Evolutionary conservation across 2,113 vertebrate genomes (phyloP).

Genomic region (Carassius carassius): DNA sequence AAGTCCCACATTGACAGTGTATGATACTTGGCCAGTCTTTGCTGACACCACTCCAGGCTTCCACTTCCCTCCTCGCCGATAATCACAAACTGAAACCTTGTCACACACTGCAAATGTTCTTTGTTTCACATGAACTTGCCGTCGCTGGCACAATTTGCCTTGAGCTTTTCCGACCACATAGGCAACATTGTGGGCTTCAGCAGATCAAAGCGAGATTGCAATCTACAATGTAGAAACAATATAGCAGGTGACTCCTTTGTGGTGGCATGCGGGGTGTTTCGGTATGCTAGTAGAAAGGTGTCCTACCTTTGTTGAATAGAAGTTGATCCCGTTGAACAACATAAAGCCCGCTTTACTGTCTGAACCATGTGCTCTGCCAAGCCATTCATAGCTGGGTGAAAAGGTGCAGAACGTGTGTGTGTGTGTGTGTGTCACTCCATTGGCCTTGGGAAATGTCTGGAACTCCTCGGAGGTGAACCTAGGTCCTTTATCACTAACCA

Average conservation of each 20-base stretch:
- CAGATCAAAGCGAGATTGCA: background rate
- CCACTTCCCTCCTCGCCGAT: background rate
- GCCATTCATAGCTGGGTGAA: slow-evolving; percentile 6
- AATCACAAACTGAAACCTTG: background rate
- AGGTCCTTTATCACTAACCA: slow-evolving; percentile 12
- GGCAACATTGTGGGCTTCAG: background rate
- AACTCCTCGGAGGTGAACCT: slow-evolving; percentile 32
- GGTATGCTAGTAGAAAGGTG: background rate
- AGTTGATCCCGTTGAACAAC: background rate
- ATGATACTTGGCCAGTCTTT: background rate
- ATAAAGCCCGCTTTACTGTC: background rate
- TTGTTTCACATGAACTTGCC: background rate
- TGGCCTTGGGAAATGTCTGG: slow-evolving; percentile 22
- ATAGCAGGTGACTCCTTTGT: slow-evolving; percentile 13
- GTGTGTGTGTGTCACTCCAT: slow-evolving; percentile 17
- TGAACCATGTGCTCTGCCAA: background rate
- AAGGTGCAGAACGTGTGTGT: slow-evolving; percentile 21
- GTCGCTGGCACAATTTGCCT: background rate
- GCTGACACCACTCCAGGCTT: background rate
- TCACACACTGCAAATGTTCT: background rate
- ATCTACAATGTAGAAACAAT: background rate
- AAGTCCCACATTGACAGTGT: background rate
- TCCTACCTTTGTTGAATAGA: background rate
- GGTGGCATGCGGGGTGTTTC: slow-evolving; percentile 13
- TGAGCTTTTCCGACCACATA: background rate